Base-by-base conservation (phyloP, 2,888 invertebrate species). In the Pyralis farinalis region DNA sequence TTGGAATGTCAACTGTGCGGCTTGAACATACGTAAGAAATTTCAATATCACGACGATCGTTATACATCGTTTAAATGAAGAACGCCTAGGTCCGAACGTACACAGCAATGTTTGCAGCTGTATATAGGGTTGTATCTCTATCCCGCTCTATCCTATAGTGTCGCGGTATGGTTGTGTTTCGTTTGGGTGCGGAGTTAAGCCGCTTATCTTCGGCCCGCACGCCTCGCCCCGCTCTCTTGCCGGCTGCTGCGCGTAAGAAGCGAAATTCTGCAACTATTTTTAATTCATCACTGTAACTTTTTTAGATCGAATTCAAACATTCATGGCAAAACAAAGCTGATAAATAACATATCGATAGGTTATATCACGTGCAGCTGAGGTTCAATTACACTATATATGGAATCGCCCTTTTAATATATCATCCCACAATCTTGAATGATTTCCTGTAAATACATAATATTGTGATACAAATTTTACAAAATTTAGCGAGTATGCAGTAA, bases 131-230 rank as follows among this genome's bases (percentile, higher is more conserved):
- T 62, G 58, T 78, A 47, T 58, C 54, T 50, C 59, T 36, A 12
- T 82, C 83, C 71, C 74, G 32, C 39, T 83, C 58, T 12, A 0
- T 12, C 66, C 32, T 12, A 35, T 11, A 1, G 1, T 9, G 12
- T 40, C 6, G 11, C 25, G n/a, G 51, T 44, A 64, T 79, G 40
- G 27, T 48, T 53, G 48, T 53, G 54, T 82, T 78, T 63, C 74
- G 48, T 48, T 76, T 70, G 57, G 67, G 67, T 73, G 78, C 78
- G 74, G 79, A 82, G 82, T 73, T 88, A 88, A 88, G 87, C 88
- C 84, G 88, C 88, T 88, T 88, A 88, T 87, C 87, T 83, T 58
- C 82, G 46, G 71, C 85, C 86, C 84, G 84, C 88, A 84, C 86
- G 77, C 82, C 80, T 58, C 82, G 62, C 72, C 73, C 71, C 72